These are phyloP conservation scores for Masticophis lateralis DNA, from an alignment of 2,797 vertebrate species.

Conservation along the genomic window DNA sequence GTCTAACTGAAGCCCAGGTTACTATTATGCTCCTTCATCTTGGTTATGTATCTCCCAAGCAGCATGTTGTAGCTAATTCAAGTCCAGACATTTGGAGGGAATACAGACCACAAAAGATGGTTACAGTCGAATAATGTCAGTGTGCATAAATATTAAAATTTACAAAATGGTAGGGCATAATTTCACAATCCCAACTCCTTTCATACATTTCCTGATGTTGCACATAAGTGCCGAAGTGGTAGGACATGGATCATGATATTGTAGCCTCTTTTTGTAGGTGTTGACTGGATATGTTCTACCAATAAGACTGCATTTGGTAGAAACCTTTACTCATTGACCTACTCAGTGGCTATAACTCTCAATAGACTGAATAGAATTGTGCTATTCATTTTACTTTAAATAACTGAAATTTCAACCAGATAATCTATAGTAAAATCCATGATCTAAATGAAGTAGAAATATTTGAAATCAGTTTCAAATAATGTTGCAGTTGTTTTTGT, in stretches of 20 bases:
- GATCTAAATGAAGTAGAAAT: not conserved
- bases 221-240: not conserved
- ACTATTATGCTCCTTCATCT: not conserved
- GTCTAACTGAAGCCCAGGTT: not conserved
- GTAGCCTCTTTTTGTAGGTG: not conserved
- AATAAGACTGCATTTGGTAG: not conserved
- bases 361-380: not conserved
- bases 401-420: not conserved
- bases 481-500: not conserved
- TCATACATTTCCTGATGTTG: not conserved
- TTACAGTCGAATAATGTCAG: not conserved
- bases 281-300: not conserved
- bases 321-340: not conserved
- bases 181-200: not conserved
- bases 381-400: not conserved
- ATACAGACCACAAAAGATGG: not conserved
- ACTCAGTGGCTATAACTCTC: not conserved
- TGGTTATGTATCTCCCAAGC: not conserved
- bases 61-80: not conserved
- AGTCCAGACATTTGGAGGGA: not conserved
- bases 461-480: not conserved
- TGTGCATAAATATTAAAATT: not conserved
- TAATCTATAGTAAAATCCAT: not conserved
- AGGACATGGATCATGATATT: not conserved
- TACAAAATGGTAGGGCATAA: not conserved